Evolutionary conservation across 2,888 invertebrate species (phyloP).

Genomic region (Apotomis capreana): DNA sequence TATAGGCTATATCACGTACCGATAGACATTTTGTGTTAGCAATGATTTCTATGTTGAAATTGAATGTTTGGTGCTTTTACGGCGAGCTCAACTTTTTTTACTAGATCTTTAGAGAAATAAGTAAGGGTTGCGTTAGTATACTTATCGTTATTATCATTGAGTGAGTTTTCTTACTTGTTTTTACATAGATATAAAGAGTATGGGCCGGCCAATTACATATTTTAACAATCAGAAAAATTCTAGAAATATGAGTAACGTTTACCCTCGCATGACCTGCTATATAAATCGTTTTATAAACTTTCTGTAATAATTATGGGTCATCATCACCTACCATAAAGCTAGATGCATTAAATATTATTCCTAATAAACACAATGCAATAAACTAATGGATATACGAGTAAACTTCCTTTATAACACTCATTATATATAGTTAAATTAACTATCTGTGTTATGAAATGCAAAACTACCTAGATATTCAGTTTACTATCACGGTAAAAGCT

Average conservation of each 20-base stretch:
- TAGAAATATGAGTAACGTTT: too few species aligned
- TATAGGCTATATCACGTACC: constrained; percentile 58
- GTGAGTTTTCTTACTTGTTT: too few species aligned
- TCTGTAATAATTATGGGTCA: too few species aligned
- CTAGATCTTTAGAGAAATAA: not conserved
- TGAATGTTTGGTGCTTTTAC: constrained; percentile 32
- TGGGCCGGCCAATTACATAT: too few species aligned
- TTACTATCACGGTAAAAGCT: not conserved
- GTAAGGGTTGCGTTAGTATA: too few species aligned
- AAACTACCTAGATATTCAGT: not conserved
- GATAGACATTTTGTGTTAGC: constrained; percentile 60
- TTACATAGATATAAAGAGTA: too few species aligned
- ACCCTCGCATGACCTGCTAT: too few species aligned
- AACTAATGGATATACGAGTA: not conserved
- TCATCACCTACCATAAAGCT: too few species aligned
- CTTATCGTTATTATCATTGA: too few species aligned
- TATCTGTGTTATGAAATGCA: not conserved
- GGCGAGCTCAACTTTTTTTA: not conserved
- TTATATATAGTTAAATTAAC: not conserved
- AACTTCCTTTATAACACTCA: not conserved
- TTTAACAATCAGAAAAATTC: too few species aligned
- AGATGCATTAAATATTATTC: not conserved
- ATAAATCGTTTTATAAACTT: too few species aligned
- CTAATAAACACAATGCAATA: not conserved
- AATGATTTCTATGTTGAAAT: constrained; percentile 70